A percentile compares a stretch with the other conserved stretches of the same genome.
Conservation (phyloP, 2,797 vertebrate species). For the Chiroxiphia lanceolata region DNA sequence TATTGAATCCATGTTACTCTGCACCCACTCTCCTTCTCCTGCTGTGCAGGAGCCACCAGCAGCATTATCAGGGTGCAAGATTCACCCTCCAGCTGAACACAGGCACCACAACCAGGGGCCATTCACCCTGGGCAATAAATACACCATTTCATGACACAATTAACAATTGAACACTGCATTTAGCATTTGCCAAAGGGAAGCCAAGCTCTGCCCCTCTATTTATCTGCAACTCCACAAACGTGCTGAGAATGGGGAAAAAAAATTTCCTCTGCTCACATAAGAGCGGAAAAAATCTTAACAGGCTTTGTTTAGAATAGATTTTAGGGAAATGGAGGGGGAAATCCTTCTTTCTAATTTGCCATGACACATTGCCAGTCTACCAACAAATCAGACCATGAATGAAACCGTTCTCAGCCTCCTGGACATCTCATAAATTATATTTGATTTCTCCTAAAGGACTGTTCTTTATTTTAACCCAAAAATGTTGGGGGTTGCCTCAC, state of each 20-base stretch:
- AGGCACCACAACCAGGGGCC: neutral
- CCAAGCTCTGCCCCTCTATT: neutral
- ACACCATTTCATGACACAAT: neutral
- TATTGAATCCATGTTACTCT: neutral
- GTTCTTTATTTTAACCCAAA: neutral
- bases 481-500: neutral
- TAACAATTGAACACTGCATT: neutral
- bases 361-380: neutral
- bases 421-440: rapidly evolving
- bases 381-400: neutral
- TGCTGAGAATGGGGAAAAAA: neutral
- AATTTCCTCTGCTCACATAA: neutral
- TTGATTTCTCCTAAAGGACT: neutral
- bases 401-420: neutral
- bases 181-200: neutral
- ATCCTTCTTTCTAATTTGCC: neutral
- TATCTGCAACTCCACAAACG: neutral
- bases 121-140: neutral
- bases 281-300: neutral
- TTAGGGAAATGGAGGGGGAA: neutral
- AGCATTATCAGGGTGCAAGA: neutral
- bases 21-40: neutral
- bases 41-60: neutral
- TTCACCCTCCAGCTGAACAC: neutral
- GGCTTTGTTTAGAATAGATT: neutral